Percentiles rank a stretch among this genome's conserved stretches.
These are phyloP conservation scores for Meteorus cinctellus DNA, from an alignment of 2,888 invertebrate species.

Conservation along the genomic window DNA sequence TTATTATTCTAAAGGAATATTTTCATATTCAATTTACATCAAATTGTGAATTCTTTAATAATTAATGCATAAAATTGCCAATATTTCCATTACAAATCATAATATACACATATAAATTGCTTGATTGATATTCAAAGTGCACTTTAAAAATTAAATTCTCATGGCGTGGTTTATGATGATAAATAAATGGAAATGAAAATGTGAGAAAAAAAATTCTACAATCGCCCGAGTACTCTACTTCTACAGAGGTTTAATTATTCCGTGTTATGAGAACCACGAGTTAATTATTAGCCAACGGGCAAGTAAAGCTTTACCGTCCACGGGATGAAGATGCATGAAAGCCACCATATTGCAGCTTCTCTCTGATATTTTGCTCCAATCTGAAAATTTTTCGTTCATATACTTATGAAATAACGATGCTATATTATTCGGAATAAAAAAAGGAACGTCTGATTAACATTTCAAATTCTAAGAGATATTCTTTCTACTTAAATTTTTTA, in stretches of 20 bases:
- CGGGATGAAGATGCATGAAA: neutral
- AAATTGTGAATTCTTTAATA: no score
- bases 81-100: no score
- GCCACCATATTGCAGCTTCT: neutral
- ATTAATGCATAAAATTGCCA: no score
- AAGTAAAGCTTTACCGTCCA: constrained; percentile 5
- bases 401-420: neutral
- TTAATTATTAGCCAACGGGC: constrained; percentile 8
- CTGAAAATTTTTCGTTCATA: neutral
- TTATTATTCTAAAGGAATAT: no score
- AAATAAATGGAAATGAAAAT: neutral
- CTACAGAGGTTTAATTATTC: neutral
- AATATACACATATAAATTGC: neutral
- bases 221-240: constrained; percentile 19
- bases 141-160: constrained; percentile 4
- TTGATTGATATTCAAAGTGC: neutral
- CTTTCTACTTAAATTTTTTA: neutral
- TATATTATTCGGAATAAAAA: neutral
- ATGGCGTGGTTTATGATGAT: neutral
- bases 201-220: neutral
- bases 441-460: neutral
- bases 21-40: no score
- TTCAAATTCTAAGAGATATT: neutral
- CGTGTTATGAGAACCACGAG: constrained; percentile 13
- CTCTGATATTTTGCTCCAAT: neutral